A percentile compares a stretch with the other conserved stretches of the same genome.
Conservation (phyloP, 2,888 invertebrate species). For the Cataglyphis albicans region DNA sequence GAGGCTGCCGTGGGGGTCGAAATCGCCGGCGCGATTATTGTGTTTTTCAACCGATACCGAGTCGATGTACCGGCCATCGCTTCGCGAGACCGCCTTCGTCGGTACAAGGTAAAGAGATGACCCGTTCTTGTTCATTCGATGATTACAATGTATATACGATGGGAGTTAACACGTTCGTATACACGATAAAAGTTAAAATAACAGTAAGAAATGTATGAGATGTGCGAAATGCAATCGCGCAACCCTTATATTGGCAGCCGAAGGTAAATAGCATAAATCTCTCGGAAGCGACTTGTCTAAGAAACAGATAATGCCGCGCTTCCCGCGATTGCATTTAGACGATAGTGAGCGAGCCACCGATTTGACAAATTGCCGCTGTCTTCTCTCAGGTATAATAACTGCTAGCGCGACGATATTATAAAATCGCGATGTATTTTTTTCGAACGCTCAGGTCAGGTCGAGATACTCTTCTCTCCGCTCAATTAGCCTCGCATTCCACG, state of each 20-base stretch:
- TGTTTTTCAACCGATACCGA: slow-evolving; percentile 43
- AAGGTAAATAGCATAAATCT: slow-evolving; percentile 47
- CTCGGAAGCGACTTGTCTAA: slow-evolving; percentile 34
- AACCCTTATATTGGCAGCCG: slow-evolving; percentile 4
- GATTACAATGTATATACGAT: not conserved
- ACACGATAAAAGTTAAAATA: not conserved
- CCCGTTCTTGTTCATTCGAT: slow-evolving; percentile 18
- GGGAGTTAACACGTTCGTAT: not conserved
- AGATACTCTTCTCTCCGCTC: slow-evolving; percentile 71
- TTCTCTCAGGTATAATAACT: slow-evolving; percentile 17
- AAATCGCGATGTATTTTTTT: slow-evolving; percentile 38
- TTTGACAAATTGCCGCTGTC: slow-evolving; percentile 50
- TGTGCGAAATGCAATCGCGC: slow-evolving; percentile 53
- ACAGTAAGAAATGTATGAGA: not conserved
- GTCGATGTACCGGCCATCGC: slow-evolving; percentile 30
- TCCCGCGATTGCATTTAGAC: slow-evolving; percentile 25
- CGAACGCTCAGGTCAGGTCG: slow-evolving; percentile 54
- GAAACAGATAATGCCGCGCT: slow-evolving; percentile 21
- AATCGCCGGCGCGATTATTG: slow-evolving; percentile 52
- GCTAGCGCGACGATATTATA: slow-evolving; percentile 47
- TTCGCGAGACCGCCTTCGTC: slow-evolving; percentile 25
- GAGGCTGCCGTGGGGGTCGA: slow-evolving; percentile 42
- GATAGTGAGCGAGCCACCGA: slow-evolving; percentile 39
- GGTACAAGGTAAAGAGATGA: slow-evolving; percentile 1
- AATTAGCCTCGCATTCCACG: slow-evolving; percentile 80